phyloP scores from a whole-genome alignment of 2,113 vertebrate species.

The Xenopus laevis region DNA sequence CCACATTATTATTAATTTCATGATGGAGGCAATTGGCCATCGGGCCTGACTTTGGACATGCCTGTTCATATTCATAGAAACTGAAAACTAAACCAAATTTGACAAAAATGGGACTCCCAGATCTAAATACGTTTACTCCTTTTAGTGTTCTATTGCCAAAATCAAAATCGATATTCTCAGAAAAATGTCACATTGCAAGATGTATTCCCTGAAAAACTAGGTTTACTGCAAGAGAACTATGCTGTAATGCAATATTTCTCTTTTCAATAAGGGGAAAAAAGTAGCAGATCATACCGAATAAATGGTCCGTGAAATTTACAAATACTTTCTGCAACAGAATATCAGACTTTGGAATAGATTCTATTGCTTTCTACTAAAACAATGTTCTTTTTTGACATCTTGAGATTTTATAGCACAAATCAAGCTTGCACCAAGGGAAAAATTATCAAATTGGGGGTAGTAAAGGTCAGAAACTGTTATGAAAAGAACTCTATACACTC shows the following conservation, averaged over 20 bases:
- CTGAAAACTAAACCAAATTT: too few relatives aligned
- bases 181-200: not conserved
- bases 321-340: not conserved
- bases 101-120: too few relatives aligned
- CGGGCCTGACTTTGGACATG: too few relatives aligned
- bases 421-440: not conserved
- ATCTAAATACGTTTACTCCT: too few relatives aligned
- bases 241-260: too few relatives aligned
- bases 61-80: too few relatives aligned
- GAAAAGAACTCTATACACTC: too few relatives aligned
- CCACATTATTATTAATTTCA: too few relatives aligned
- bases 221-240: too few relatives aligned
- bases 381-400: not conserved
- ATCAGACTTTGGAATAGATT: not conserved
- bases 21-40: too few relatives aligned
- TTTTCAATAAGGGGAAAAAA: not conserved
- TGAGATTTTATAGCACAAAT: not conserved
- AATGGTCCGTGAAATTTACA: not conserved
- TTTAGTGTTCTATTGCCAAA: too few relatives aligned
- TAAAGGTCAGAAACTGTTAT: not conserved
- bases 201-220: not conserved
- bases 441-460: not conserved
- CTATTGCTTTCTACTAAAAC: not conserved
- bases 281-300: not conserved
- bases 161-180: too few relatives aligned